phyloP scores from a whole-genome alignment of 2,888 invertebrate genomes.

The Formica aserva region DNA sequence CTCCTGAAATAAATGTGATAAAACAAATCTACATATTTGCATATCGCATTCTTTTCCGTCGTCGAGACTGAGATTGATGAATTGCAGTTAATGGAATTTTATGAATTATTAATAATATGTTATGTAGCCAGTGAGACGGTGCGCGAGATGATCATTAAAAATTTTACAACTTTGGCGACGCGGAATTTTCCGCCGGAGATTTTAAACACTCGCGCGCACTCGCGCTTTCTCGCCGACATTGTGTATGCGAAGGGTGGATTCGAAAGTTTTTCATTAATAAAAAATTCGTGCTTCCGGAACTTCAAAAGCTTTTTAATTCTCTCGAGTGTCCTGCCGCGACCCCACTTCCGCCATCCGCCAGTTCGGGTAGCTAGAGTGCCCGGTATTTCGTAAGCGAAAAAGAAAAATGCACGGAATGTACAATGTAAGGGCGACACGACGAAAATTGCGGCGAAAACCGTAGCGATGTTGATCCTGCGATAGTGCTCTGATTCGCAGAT shows the following conservation, averaged over 20 bases:
- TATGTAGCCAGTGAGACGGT: conserved; percentile 6
- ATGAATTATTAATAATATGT: conserved; percentile 36
- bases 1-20: not conserved
- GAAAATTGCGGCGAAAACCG: conserved; percentile 25
- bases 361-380: conserved; percentile 30
- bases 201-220: conserved; percentile 41
- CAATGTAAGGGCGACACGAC: conserved; percentile 33
- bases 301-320: conserved; percentile 78
- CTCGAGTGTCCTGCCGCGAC: conserved; percentile 55
- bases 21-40: not conserved
- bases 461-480: conserved; percentile 16
- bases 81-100: conserved; percentile 34
- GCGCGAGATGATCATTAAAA: conserved; percentile 35
- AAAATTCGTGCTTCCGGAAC: conserved; percentile 71
- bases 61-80: conserved; percentile 6
- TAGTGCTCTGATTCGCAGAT: conserved; percentile 5
- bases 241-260: conserved; percentile 54
- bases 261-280: conserved; percentile 67
- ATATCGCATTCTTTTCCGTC: conserved; percentile 12
- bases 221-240: conserved; percentile 11
- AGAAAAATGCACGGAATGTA: conserved; percentile 32
- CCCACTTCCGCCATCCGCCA: conserved; percentile 10
- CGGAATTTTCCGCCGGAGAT: conserved; percentile 65
- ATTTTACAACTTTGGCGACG: conserved; percentile 47
- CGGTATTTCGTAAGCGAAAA: conserved; percentile 42